These are phyloP conservation scores for Dromius quadrimaculatus DNA, from an alignment of 2,888 invertebrate species.

Conservation along the genomic window DNA sequence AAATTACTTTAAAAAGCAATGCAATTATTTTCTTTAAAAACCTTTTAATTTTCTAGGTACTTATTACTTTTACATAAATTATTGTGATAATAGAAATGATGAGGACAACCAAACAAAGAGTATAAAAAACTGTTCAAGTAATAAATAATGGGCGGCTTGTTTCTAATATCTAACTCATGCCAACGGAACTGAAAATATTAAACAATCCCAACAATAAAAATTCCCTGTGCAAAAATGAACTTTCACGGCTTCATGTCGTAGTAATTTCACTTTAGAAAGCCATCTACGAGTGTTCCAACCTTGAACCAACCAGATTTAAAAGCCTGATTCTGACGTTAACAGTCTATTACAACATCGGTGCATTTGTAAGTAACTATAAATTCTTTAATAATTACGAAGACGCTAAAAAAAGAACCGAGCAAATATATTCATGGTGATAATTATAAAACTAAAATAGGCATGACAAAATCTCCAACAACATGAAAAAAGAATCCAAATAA, in stretches of 20 bases:
- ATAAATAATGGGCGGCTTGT: no score
- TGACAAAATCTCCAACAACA: no score
- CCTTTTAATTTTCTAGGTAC: no score
- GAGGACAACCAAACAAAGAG: no score
- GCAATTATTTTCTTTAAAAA: no score
- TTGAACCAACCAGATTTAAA: not conserved
- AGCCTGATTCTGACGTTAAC: no score
- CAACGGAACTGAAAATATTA: not conserved
- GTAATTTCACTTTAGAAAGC: conserved; percentile 14
- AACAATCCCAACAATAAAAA: not conserved
- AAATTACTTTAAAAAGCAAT: no score
- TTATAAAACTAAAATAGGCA: conserved; percentile 9
- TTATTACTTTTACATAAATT: no score
- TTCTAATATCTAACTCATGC: no score
- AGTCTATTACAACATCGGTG: not conserved
- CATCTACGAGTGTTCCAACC: not conserved
- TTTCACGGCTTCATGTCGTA: not conserved
- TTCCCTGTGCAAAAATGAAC: not conserved
- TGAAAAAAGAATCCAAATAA: no score
- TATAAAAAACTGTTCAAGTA: no score
- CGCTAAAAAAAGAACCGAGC: not conserved
- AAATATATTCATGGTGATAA: conserved; percentile 5
- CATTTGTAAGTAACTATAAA: not conserved
- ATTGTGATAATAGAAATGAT: no score
- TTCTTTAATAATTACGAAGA: conserved; percentile 9